phyloP scores from a whole-genome alignment of 23 tunicate genomes.

The Trididemnum miniatum region DNA sequence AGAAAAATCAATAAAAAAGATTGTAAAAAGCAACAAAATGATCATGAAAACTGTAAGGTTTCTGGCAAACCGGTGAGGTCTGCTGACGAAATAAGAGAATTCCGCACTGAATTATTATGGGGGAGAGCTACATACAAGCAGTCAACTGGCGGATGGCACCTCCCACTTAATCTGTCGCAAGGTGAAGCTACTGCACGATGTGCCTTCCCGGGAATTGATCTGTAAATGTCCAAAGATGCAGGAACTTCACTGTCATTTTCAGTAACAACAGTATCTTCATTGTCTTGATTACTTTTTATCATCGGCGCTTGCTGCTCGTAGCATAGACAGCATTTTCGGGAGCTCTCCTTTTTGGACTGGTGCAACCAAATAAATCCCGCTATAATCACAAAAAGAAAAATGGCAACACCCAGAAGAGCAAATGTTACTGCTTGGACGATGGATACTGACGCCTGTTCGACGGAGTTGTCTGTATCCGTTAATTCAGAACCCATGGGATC shows the following conservation, averaged over 20 bases:
- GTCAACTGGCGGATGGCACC: constrained; percentile 15
- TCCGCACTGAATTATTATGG: no score
- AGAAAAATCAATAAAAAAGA: not conserved
- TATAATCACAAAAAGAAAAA: constrained; percentile 46
- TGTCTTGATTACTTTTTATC: not conserved
- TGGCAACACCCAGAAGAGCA: constrained; percentile 51
- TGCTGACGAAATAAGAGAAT: no score
- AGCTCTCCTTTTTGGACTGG: not conserved
- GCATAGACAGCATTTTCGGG: not conserved
- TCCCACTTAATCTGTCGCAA: not conserved
- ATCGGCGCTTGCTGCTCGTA: not conserved
- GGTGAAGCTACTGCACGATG: constrained; percentile 11
- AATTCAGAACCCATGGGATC: not conserved
- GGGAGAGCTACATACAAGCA: constrained; percentile 55
- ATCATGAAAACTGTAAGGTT: no score
- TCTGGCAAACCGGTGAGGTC: no score
- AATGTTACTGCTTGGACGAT: constrained; percentile 53
- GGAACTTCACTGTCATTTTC: not conserved
- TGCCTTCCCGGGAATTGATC: constrained; percentile 9
- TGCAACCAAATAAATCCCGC: constrained; percentile 40
- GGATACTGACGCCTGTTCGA: constrained; percentile 29
- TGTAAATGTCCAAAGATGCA: not conserved
- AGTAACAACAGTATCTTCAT: not conserved
- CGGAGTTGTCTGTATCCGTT: not conserved
- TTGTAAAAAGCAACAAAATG: no score